Base-by-base conservation (phyloP, 2,797 vertebrate genomes). In the Macropodus opercularis region DNA sequence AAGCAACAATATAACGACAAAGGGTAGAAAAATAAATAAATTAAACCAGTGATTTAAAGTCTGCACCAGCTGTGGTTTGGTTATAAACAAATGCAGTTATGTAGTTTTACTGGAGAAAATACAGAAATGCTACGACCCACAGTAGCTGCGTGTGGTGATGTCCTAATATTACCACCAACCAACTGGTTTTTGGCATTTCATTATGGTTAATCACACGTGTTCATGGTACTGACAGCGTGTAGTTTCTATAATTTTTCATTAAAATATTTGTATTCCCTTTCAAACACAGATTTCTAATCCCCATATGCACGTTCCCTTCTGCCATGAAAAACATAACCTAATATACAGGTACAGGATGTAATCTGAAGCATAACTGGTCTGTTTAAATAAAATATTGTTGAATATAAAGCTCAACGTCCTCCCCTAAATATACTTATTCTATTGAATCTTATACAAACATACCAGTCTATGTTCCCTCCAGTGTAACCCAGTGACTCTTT, bases 401-500 rank as follows among this genome's bases (percentile, higher is more conserved):
- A 59, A 21, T 13, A 26, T 6, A 5, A 29, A 47, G 26, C 14
- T 53, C 44, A 12, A 26, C 23, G 35, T 52, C 27, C 32, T 8
- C 29, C 15, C 5, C 27, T 36, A 34, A 43, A 10, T 29, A 10
- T 3, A 29, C 27, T 8, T 29, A 29, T 4, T 10, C 35, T 17
- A 27, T 41, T 51, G 5, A 39, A 15, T 48, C 8, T 38, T 27
- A 26, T 6, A 47, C 68, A 40, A 36, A 72, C 31, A 35, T 15
- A 35, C 9, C 6, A n/a, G 14, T 35, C 14, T n/a, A 6, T 15
- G 13, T 13, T 35, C 26, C 2, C 21, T 41, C 29, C 42, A 51
- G 12, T 10, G 46, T 36, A 65, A 61, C 23, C 35, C 18, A n/a
- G 44, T 3, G 32, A 43, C 51, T 46, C 76, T 66, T 62, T 68